Percentiles rank a stretch among this genome's conserved stretches.
These are phyloP conservation scores for Germaria angustata DNA, from an alignment of 2,888 invertebrate species.

Conservation along the genomic window DNA sequence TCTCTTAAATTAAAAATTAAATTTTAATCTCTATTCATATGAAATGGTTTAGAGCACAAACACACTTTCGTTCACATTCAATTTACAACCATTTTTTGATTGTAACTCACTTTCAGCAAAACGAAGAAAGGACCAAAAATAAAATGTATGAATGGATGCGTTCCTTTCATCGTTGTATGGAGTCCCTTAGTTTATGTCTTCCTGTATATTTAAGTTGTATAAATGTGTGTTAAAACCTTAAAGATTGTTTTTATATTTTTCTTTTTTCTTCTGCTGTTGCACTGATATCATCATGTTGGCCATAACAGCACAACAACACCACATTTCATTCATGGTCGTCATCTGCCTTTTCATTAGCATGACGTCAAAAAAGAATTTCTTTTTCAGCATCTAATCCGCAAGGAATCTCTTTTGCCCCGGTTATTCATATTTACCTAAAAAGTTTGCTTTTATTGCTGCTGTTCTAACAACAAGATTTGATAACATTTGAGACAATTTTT, in stretches of 20 bases:
- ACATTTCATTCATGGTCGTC: slow-evolving; percentile 36
- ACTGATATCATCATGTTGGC: slow-evolving; percentile 45
- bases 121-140: slow-evolving; percentile 21
- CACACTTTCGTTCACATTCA: not conserved
- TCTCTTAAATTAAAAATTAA: slow-evolving; percentile 78
- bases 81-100: slow-evolving; percentile 10
- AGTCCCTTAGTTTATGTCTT: slow-evolving; percentile 27
- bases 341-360: slow-evolving; percentile 38
- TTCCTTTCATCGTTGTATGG: slow-evolving; percentile 10
- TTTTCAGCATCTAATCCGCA: slow-evolving; percentile 55
- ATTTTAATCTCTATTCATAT: slow-evolving; percentile 75
- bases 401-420: slow-evolving; percentile 42
- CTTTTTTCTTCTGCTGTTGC: not conserved
- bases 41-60: slow-evolving; percentile 48
- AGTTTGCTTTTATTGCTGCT: slow-evolving; percentile 27
- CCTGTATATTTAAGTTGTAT: slow-evolving; percentile 23
- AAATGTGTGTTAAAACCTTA: slow-evolving; percentile 29
- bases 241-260: slow-evolving; percentile 33
- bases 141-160: slow-evolving; percentile 52
- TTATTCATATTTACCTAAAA: slow-evolving; percentile 51
- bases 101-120: slow-evolving; percentile 39
- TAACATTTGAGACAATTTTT: not conserved
- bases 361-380: slow-evolving; percentile 1
- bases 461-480: not conserved
- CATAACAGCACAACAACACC: slow-evolving; percentile 25